Base-by-base conservation (phyloP, 2,113 vertebrate species). In the Trinectes maculatus region DNA sequence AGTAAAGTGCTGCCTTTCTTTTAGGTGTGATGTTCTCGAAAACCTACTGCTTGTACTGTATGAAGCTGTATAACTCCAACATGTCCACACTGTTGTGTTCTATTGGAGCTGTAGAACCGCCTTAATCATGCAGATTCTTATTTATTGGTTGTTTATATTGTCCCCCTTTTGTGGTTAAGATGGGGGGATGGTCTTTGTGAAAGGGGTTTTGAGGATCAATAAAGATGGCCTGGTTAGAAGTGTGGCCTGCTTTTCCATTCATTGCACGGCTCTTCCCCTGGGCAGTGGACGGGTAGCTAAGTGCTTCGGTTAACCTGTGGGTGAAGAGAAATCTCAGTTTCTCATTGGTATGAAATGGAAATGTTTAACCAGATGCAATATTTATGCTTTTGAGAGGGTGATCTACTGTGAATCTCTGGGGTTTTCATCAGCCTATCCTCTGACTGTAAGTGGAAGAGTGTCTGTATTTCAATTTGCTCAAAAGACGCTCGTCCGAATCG, bases 81-180 rank as follows among this genome's bases (percentile, higher is more conserved):
- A 71, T 81, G 87, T 90, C 85, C 79, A 82, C 88, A 88, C 85
- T 90, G 85, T 86, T 88, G 80, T 91, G 89, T 87, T 87, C 85
- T 91, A 83, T 89, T 86, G 85, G 80, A 90, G 87, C 84, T 81
- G 89, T 92, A 92, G 91, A 91, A 87, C 88, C 87, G 93, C 93
- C 92, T 93, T 94, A 93, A 89, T 87, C 74, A 58, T 69, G 84
- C 89, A 87, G 84, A 85, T 89, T 89, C 71, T 90, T 90, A 89
- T 91, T 91, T 92, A 90, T 92, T 92, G 89, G 83, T 92, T 91
- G 79, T 88, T 92, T 80, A 81, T 85, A 85, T 85, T 82, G 74
- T 82, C 66, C 79, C 80, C 63, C 75, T 76, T 87, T 80, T 87
- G 71, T 79, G 82, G 85, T 86, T 78, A 86, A 88, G 70, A 77